A percentile compares a stretch with the other conserved stretches of the same genome.
These are phyloP conservation scores for Baccha elongata DNA, from an alignment of 2,888 invertebrate genomes.

Conservation along the genomic window DNA sequence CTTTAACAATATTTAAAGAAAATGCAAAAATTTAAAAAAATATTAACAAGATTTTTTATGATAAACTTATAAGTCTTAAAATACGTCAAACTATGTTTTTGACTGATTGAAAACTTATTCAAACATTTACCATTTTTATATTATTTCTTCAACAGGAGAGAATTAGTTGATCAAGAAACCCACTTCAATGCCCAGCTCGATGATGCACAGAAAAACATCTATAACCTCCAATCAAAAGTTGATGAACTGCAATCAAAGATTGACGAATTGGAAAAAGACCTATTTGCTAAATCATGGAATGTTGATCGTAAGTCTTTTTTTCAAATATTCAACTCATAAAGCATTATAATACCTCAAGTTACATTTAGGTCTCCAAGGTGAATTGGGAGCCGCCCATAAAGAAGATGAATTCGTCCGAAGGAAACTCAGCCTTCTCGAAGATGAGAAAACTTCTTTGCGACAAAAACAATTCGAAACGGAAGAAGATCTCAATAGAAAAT, in stretches of 20 bases:
- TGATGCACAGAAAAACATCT: conserved; percentile 80
- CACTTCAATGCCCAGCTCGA: conserved; percentile 80
- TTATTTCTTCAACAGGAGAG: conserved; percentile 78
- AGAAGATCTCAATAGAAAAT: conserved; percentile 80
- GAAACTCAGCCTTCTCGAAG: conserved; percentile 80
- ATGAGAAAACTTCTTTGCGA: conserved; percentile 79
- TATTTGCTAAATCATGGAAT: conserved; percentile 81
- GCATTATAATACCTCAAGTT: background rate
- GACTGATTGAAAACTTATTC: no score
- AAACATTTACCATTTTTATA: background rate
- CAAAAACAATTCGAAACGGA: conserved; percentile 80
- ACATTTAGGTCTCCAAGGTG: conserved; percentile 81
- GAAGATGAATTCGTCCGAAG: conserved; percentile 82
- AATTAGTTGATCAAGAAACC: conserved; percentile 80
- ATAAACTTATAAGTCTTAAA: no score
- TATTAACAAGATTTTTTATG: no score
- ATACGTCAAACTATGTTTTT: no score
- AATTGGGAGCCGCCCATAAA: conserved; percentile 80
- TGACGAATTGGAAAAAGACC: conserved; percentile 80
- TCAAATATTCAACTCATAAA: background rate
- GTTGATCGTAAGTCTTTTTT: conserved; percentile 80
- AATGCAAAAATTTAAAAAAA: no score
- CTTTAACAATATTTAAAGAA: no score
- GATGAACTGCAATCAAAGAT: conserved; percentile 80
- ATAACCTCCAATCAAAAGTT: conserved; percentile 79